These are phyloP conservation scores for Ctenomys sociabilis DNA, from an alignment of 2,113 vertebrate genomes.

Conservation along the genomic window DNA sequence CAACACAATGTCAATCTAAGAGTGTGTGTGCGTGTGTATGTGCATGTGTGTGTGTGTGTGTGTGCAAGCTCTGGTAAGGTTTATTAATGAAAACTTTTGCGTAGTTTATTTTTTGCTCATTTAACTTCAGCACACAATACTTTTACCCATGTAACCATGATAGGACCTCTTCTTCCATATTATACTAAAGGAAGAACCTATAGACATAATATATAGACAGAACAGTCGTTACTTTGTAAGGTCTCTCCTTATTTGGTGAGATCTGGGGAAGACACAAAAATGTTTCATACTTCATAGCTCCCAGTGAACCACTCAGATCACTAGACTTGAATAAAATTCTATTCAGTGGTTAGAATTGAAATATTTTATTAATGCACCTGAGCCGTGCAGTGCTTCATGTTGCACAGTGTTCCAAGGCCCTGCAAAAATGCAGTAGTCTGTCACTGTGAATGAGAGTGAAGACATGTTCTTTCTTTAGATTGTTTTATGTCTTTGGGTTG, in stretches of 20 bases:
- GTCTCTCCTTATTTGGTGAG: slow-evolving; percentile 62
- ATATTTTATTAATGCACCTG: neutral
- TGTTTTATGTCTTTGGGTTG: slow-evolving; percentile 49
- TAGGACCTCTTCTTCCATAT: slow-evolving; percentile 59
- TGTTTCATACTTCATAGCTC: neutral
- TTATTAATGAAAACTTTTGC: too few species aligned
- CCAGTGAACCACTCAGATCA: too few species aligned
- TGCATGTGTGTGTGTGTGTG: too few species aligned
- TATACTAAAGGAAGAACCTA: slow-evolving; percentile 75
- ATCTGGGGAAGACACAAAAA: neutral
- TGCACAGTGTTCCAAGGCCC: slow-evolving; percentile 15
- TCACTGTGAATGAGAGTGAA: neutral
- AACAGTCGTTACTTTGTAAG: slow-evolving; percentile 76
- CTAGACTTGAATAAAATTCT: neutral
- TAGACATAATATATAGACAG: slow-evolving; percentile 75
- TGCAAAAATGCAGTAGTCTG: neutral
- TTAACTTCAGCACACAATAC: slow-evolving; percentile 68
- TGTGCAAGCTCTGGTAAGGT: too few species aligned
- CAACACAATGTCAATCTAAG: slow-evolving; percentile 36
- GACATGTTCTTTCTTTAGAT: slow-evolving; percentile 46
- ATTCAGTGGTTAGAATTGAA: neutral
- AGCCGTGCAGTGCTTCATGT: neutral
- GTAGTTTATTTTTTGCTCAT: neutral
- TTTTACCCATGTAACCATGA: neutral
- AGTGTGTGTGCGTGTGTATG: too few species aligned